These are phyloP conservation scores for Itoplectis maculator DNA, from an alignment of 2,888 invertebrate genomes.

Conservation along the genomic window DNA sequence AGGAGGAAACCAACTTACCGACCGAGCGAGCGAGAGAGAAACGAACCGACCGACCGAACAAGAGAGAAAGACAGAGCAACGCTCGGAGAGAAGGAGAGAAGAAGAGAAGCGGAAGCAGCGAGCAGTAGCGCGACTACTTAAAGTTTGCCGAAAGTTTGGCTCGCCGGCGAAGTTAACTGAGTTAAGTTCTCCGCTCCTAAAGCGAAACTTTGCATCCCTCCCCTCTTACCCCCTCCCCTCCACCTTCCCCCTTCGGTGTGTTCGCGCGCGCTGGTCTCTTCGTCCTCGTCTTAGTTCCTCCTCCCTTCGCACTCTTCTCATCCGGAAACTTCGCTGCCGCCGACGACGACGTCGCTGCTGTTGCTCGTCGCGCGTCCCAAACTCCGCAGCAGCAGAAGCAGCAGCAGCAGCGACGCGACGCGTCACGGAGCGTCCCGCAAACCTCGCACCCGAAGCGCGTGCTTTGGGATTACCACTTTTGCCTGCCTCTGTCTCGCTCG, in stretches of 20 bases:
- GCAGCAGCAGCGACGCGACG: constrained; percentile 24
- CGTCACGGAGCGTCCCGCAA: constrained; percentile 40
- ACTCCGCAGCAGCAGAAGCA: constrained; percentile 29
- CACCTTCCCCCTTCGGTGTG: too few relatives aligned
- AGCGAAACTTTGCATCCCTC: constrained; percentile 82
- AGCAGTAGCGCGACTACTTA: constrained; percentile 82
- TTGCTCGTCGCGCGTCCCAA: constrained; percentile 39
- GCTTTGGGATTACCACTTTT: constrained; percentile 78
- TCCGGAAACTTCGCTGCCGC: constrained; percentile 59
- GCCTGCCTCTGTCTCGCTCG: constrained; percentile 65
- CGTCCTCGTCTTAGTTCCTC: constrained; percentile 45
- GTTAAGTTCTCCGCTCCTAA: constrained; percentile 83
- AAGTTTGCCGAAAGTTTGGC: constrained; percentile 84
- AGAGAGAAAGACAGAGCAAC: too few relatives aligned
- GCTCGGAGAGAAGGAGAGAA: constrained; percentile 50
- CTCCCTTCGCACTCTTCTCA: constrained; percentile 62
- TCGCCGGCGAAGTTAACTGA: constrained; percentile 84
- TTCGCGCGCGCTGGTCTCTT: constrained; percentile 61
- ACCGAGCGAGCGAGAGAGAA: constrained; percentile 34
- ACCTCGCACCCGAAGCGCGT: constrained; percentile 71
- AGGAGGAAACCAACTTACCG: too few relatives aligned
- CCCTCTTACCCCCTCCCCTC: too few relatives aligned
- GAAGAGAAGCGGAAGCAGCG: constrained; percentile 50
- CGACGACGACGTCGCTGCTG: constrained; percentile 22
- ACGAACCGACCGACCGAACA: constrained; percentile 17